Evolutionary conservation across 2,797 vertebrate species (phyloP).

Genomic region (Poeciliopsis paucimaculata): DNA sequence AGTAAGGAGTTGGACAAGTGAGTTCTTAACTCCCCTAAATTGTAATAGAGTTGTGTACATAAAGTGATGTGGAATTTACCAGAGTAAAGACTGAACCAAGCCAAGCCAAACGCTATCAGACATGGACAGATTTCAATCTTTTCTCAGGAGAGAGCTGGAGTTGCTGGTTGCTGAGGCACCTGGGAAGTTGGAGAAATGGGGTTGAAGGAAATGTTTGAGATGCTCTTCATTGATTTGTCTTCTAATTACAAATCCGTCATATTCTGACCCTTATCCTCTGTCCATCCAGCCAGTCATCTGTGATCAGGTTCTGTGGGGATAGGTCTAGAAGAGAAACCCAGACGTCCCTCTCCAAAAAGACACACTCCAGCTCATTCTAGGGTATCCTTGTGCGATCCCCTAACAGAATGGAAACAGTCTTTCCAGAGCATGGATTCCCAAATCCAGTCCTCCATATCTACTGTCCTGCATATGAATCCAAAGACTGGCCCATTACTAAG

Average conservation of each 20-base stretch:
- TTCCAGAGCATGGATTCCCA: no score
- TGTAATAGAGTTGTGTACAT: neutral
- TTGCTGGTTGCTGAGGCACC: neutral
- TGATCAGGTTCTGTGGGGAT: no score
- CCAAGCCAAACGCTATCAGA: neutral
- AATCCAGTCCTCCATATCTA: no score
- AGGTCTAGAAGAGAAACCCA: no score
- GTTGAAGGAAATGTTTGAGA: neutral
- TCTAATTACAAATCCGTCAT: neutral
- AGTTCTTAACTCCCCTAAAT: neutral
- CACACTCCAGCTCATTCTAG: no score
- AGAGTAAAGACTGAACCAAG: neutral
- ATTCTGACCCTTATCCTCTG: neutral
- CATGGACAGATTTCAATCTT: neutral
- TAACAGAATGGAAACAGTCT: no score
- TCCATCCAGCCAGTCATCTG: no score
- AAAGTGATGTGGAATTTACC: neutral
- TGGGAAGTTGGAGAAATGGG: neutral
- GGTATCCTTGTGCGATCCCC: no score
- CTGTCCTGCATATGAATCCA: no score
- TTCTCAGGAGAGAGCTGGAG: no score
- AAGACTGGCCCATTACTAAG: no score
- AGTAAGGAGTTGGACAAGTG: neutral
- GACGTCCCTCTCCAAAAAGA: no score
- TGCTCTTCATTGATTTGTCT: neutral